Evolutionary conservation across 2,797 vertebrate genomes (phyloP).

Genomic region (Pangasius sanitwongsei): DNA sequence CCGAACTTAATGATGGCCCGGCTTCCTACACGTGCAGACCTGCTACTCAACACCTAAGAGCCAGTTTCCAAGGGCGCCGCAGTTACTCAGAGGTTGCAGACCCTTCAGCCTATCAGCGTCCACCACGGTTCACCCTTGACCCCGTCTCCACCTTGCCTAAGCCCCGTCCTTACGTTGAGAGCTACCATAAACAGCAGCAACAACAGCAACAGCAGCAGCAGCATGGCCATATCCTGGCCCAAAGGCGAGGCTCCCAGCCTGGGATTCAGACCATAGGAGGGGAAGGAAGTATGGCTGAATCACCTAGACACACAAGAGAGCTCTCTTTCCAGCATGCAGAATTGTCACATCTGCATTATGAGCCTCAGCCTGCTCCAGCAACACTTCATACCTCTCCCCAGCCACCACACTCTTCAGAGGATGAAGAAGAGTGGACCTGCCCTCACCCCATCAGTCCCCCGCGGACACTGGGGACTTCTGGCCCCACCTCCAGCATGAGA

Average conservation of each 20-base stretch:
- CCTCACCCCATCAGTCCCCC: conserved; percentile 85
- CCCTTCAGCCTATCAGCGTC: conserved; percentile 86
- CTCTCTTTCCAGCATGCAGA: conserved; percentile 81
- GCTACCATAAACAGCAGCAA: conserved; percentile 76
- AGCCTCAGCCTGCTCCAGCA: conserved; percentile 79
- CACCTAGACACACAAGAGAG: conserved; percentile 76
- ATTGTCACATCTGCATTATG: conserved; percentile 87
- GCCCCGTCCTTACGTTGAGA: conserved; percentile 85
- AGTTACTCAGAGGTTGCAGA: conserved; percentile 94
- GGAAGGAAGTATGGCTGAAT: conserved; percentile 68
- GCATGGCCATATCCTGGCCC: conserved; percentile 64
- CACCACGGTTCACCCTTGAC: conserved; percentile 85
- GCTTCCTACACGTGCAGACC: conserved; percentile 87
- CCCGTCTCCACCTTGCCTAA: conserved; percentile 90
- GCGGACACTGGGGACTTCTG: conserved; percentile 73
- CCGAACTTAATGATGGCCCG: conserved; percentile 77
- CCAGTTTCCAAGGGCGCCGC: conserved; percentile 92
- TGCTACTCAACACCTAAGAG: conserved; percentile 87
- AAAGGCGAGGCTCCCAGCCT: conserved; percentile 67
- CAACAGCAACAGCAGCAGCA: conserved; percentile 72
- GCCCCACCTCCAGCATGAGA: conserved; percentile 77
- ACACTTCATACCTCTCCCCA: conserved; percentile 72
- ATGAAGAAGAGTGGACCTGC: conserved; percentile 94
- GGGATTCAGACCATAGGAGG: conserved; percentile 68
- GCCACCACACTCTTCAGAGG: conserved; percentile 85